phyloP scores from a whole-genome alignment of 1,140 invertebrate species.

The Sminthurinus signatus region DNA sequence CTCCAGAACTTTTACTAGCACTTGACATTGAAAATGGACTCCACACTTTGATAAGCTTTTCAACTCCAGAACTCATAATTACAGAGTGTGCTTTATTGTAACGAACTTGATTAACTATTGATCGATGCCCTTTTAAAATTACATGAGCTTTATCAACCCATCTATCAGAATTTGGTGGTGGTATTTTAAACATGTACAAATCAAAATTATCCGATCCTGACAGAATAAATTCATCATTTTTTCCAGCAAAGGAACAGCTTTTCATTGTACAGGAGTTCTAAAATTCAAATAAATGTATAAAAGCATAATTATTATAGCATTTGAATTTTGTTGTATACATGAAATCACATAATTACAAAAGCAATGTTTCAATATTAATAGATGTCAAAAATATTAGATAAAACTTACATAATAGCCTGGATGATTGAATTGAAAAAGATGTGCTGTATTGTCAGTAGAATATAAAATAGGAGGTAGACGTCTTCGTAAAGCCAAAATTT shows the following conservation, averaged over 20 bases:
- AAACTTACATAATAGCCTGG: conserved; percentile 64
- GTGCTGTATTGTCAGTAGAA: conserved; percentile 56
- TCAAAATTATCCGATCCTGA: conserved; percentile 94
- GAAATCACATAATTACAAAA: too few species aligned
- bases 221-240: conserved; percentile 77
- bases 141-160: conserved; percentile 67
- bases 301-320: too few species aligned
- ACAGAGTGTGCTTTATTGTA: conserved; percentile 77
- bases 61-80: conserved; percentile 88
- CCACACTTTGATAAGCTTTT: conserved; percentile 89
- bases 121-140: conserved; percentile 80
- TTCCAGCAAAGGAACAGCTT: conserved; percentile 88
- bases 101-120: conserved; percentile 92
- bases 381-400: too few species aligned
- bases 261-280: conserved; percentile 97
- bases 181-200: conserved; percentile 85
- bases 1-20: conserved; percentile 52
- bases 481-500: conserved; percentile 73
- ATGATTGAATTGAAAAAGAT: conserved; percentile 80
- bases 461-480: conserved; percentile 79
- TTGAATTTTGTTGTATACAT: too few species aligned
- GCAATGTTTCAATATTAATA: too few species aligned
- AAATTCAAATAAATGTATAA: conserved; percentile 18
- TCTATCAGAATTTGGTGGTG: conserved; percentile 48
- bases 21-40: conserved; percentile 61